Evolutionary conservation across 2,797 vertebrate species (phyloP).

Genomic region (Thaleichthys pacificus): DNA sequence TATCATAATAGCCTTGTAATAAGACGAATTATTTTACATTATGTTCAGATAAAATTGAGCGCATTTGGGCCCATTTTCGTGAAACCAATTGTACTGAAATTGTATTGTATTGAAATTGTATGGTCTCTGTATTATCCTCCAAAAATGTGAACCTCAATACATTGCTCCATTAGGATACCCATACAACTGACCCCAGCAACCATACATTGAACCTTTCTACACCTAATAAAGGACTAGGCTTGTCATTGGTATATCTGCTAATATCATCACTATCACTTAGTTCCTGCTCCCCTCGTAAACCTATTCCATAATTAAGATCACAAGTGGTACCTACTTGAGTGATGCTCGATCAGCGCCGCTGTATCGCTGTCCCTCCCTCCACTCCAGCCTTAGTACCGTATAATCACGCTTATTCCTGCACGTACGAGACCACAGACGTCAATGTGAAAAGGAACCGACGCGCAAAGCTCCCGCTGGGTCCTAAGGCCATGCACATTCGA

Average conservation of each 20-base stretch:
- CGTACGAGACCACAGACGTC: not conserved
- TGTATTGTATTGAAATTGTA: no score
- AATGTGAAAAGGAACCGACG: not conserved
- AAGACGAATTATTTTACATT: no score
- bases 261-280: not conserved
- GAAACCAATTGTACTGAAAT: no score
- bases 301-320: not conserved
- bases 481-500: constrained; percentile 33
- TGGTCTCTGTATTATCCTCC: no score
- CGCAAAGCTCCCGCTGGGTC: constrained; percentile 37
- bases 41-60: no score
- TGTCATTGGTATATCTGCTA: no score
- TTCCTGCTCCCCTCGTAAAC: not conserved
- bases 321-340: constrained; percentile 7
- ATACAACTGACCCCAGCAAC: not conserved
- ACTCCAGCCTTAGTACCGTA: constrained; percentile 16
- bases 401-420: not conserved
- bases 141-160: not conserved
- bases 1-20: no score
- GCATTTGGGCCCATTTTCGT: no score
- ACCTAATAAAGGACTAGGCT: not conserved
- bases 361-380: constrained; percentile 13
- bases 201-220: not conserved
- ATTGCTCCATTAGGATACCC: not conserved
- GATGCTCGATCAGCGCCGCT: not conserved